A percentile compares a stretch with the other conserved stretches of the same genome.
phyloP scores from a whole-genome alignment of 1,140 invertebrate species.

The Leptoteleia sp. region DNA sequence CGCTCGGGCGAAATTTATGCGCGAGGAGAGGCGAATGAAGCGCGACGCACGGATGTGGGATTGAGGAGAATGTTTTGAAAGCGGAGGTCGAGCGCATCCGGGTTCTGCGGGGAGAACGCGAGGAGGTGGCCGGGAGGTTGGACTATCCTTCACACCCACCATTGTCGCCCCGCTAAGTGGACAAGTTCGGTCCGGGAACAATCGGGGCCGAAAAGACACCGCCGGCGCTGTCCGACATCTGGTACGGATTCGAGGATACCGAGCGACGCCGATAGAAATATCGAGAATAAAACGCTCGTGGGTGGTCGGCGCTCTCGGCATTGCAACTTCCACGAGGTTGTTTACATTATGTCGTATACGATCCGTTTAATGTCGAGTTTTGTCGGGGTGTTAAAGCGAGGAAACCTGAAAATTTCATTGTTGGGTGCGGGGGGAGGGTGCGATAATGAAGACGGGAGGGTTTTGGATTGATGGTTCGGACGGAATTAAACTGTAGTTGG shows the following conservation, averaged over 20 bases:
- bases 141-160: slow-evolving; percentile 55
- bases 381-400: not conserved
- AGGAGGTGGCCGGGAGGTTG: slow-evolving; percentile 22
- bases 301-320: slow-evolving; percentile 33
- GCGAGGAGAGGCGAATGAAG: slow-evolving; percentile 21
- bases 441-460: too few relatives aligned
- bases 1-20: slow-evolving; percentile 34
- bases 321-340: slow-evolving; percentile 9
- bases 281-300: slow-evolving; percentile 5
- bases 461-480: too few relatives aligned
- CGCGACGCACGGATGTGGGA: slow-evolving; percentile 15
- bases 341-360: not conserved
- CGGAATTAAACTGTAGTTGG: too few relatives aligned
- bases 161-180: slow-evolving; percentile 55
- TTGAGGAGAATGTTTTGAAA: slow-evolving; percentile 55
- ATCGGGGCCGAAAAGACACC: slow-evolving; percentile 45
- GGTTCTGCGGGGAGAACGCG: slow-evolving; percentile 30
- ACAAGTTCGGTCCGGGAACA: slow-evolving; percentile 42
- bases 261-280: slow-evolving; percentile 39
- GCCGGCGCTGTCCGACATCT: slow-evolving; percentile 44
- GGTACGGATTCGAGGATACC: slow-evolving; percentile 24
- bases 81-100: slow-evolving; percentile 56
- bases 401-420: not conserved
- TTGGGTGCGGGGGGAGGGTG: too few relatives aligned
- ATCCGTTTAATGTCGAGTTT: not conserved